Evolutionary conservation across 2,888 invertebrate genomes (phyloP).

Genomic region (Adelognathus sp.): DNA sequence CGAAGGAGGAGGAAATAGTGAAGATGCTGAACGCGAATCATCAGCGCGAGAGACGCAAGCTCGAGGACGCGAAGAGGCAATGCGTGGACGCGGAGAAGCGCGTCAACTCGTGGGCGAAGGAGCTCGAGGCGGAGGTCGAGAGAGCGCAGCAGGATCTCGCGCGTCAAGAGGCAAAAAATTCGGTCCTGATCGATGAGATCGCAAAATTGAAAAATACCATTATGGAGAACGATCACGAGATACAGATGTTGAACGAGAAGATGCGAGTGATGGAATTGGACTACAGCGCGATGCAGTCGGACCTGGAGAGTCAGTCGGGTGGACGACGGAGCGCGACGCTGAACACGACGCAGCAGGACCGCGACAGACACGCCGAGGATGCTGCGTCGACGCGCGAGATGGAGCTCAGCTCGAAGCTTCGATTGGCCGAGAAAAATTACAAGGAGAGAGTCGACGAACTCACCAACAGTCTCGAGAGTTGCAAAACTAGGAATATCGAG

Average conservation of each 20-base stretch:
- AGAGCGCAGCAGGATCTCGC: slow-evolving; percentile 71
- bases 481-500: slow-evolving; percentile 71
- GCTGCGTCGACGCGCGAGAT: slow-evolving; percentile 65
- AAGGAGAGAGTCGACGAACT: slow-evolving; percentile 68
- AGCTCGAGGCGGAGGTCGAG: slow-evolving; percentile 75
- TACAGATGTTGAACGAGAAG: slow-evolving; percentile 68
- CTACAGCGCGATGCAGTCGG: slow-evolving; percentile 65
- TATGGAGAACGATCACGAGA: slow-evolving; percentile 70
- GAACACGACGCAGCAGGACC: slow-evolving; percentile 66
- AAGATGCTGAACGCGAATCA: slow-evolving; percentile 64
- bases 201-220: slow-evolving; percentile 65
- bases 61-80: slow-evolving; percentile 71
- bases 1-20: slow-evolving; percentile 74
- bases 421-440: slow-evolving; percentile 65
- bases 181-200: slow-evolving; percentile 58
- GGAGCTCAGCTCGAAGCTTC: slow-evolving; percentile 69
- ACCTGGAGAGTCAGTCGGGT: slow-evolving; percentile 65
- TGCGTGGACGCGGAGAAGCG: slow-evolving; percentile 71
- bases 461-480: slow-evolving; percentile 62
- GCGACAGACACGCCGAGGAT: slow-evolving; percentile 67
- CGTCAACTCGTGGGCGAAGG: slow-evolving; percentile 68
- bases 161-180: slow-evolving; percentile 62
- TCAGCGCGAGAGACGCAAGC: slow-evolving; percentile 63
- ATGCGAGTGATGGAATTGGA: slow-evolving; percentile 69
- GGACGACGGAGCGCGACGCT: slow-evolving; percentile 17